Base-by-base conservation (phyloP, 1,140 invertebrate genomes). In the Rhizoglyphus robini region DNA sequence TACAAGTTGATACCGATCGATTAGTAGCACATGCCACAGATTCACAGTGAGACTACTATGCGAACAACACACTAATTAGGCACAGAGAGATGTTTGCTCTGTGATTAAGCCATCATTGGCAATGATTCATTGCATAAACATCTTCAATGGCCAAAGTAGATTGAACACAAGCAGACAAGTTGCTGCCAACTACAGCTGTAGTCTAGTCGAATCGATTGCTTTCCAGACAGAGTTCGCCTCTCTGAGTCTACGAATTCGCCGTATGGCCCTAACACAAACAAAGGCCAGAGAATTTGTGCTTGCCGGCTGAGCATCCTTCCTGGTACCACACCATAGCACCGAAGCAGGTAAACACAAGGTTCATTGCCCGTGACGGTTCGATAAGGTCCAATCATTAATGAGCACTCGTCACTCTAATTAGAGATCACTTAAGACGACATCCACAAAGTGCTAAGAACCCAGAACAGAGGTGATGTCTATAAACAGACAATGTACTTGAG, bases 1-100 rank as follows among this genome's bases (percentile, higher is more conserved):
- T 32, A 54, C 51, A 54, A 54, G 51, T 54, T 54, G 51, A 54
- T 54, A 54, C 51, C 8, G 23, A 54, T 23, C 51, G 8, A 54
- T 54, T 54, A 54, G 51, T 32, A 20, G 20, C 51, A 54, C 51
- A 27, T 41, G 36, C 8, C 36, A 41, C 18, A 11, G 36, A 41
- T n/a, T n/a, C n/a, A n/a, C n/a, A n/a, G n/a, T n/a, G n/a, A n/a
- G n/a, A n/a, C n/a, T n/a, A n/a, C n/a, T 18, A 41, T 11, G 18
- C 36, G 36, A 41, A 11, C 36, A 18, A 41, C 18, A 8, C 18
- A 41, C 36, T 41, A 41, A 41, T 41, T 41, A 41, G 36, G 8
- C 36, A 18, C 8, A 8, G 18, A 41, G 18, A 41, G 36, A 41
- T 41, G 36, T 41, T 41, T 41, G 8, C 36, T 11, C 8, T 54